Conservation (phyloP, 1,140 invertebrate genomes). For the Hirudo medicinalis region DNA sequence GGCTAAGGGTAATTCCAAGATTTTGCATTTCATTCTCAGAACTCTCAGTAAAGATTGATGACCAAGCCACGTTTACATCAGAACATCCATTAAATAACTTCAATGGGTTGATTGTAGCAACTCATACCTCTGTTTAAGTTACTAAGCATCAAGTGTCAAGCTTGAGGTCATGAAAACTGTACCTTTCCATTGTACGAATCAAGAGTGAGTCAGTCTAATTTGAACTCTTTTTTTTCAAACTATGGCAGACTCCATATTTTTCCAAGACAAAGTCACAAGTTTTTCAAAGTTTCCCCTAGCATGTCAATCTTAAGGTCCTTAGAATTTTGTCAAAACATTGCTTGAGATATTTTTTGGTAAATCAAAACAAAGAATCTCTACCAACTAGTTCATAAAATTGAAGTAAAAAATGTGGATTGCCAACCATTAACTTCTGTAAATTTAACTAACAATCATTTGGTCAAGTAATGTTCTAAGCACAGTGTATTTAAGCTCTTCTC, state of each 20-base stretch:
- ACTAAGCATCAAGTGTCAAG: neutral
- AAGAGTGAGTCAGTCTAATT: neutral
- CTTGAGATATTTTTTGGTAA: no score
- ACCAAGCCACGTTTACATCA: neutral
- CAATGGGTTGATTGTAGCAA: neutral
- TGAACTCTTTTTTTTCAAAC: neutral
- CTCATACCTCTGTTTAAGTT: neutral
- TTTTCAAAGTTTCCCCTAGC: neutral
- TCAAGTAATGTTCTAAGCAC: no score
- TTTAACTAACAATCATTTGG: no score
- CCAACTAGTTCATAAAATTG: no score
- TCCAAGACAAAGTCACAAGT: neutral
- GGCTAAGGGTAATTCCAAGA: neutral
- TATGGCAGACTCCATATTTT: neutral
- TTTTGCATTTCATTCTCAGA: neutral
- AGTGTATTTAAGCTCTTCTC: no score
- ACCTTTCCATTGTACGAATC: neutral
- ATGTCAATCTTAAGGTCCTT: neutral
- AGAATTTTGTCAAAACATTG: neutral
- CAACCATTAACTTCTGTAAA: no score
- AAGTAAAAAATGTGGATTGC: no score
- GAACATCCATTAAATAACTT: conserved; percentile 3
- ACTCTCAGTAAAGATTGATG: neutral
- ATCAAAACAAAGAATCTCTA: no score
- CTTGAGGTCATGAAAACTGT: neutral